phyloP scores from a whole-genome alignment of 2,888 invertebrate genomes.

The Apodemia duryi region DNA sequence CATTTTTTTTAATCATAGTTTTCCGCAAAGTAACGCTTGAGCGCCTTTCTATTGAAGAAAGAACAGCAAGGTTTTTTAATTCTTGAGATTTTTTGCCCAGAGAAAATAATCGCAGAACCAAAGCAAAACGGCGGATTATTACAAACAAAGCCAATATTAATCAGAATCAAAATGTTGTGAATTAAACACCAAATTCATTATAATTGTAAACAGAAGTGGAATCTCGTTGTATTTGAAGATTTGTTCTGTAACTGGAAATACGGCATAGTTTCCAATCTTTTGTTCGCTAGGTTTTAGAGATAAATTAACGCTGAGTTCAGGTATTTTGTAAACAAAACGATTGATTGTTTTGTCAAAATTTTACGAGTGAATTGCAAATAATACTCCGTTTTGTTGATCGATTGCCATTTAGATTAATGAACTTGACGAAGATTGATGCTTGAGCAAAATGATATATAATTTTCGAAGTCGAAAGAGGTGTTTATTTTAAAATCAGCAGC shows the following conservation, averaged over 20 bases:
- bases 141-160: neutral
- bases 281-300: neutral
- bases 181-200: neutral
- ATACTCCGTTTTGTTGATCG: neutral
- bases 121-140: neutral
- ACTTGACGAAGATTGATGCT: neutral
- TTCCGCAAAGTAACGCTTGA: too few relatives aligned
- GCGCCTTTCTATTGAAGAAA: too few relatives aligned
- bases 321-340: constrained; percentile 4
- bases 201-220: neutral
- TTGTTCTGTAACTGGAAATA: neutral
- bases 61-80: too few relatives aligned
- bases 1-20: too few relatives aligned
- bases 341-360: neutral
- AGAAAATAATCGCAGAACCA: too few relatives aligned
- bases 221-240: constrained; percentile 5
- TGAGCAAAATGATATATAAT: neutral
- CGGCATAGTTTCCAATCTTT: neutral
- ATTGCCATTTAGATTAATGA: neutral
- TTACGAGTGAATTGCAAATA: constrained; percentile 1
- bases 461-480: too few relatives aligned
- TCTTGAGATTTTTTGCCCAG: too few relatives aligned
- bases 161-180: neutral
- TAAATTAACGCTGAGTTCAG: constrained; percentile 4
- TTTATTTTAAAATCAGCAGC: too few relatives aligned